These are phyloP conservation scores for Hydraecia micacea DNA, from an alignment of 2,888 invertebrate species.

Conservation along the genomic window DNA sequence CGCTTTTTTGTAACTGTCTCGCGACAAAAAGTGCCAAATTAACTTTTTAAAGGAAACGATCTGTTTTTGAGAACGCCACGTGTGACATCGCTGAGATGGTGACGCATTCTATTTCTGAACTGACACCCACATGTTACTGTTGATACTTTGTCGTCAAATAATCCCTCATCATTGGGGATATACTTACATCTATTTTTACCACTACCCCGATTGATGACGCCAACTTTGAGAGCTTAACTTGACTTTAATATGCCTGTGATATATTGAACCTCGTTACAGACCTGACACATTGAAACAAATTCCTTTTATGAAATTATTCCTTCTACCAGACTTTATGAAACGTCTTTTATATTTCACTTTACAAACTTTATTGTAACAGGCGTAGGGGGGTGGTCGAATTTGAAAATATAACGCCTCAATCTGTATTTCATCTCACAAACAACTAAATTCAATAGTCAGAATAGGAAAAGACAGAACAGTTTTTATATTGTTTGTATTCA, in stretches of 20 bases:
- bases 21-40: constrained; percentile 88
- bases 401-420: constrained; percentile 75
- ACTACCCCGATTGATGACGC: constrained; percentile 81
- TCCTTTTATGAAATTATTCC: constrained; percentile 79
- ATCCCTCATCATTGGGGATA: constrained; percentile 86
- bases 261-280: constrained; percentile 79
- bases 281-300: constrained; percentile 78
- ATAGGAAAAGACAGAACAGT: constrained; percentile 80
- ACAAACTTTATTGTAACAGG: constrained; percentile 63
- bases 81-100: constrained; percentile 82
- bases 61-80: constrained; percentile 88
- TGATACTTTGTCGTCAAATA: constrained; percentile 88
- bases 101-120: constrained; percentile 83
- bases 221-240: constrained; percentile 81
- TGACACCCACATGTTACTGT: constrained; percentile 85
- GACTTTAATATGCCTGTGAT: constrained; percentile 85
- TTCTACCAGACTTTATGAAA: constrained; percentile 60
- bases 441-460: constrained; percentile 81
- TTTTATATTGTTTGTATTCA: constrained; percentile 78
- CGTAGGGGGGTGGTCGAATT: constrained; percentile 69
- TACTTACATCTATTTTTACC: constrained; percentile 82
- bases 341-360: constrained; percentile 69
- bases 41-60: constrained; percentile 90
- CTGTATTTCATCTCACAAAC: constrained; percentile 78
- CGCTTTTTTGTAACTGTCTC: constrained; percentile 81